These are phyloP conservation scores for Diceros bicornis DNA, from an alignment of 2,797 vertebrate genomes.

Conservation along the genomic window DNA sequence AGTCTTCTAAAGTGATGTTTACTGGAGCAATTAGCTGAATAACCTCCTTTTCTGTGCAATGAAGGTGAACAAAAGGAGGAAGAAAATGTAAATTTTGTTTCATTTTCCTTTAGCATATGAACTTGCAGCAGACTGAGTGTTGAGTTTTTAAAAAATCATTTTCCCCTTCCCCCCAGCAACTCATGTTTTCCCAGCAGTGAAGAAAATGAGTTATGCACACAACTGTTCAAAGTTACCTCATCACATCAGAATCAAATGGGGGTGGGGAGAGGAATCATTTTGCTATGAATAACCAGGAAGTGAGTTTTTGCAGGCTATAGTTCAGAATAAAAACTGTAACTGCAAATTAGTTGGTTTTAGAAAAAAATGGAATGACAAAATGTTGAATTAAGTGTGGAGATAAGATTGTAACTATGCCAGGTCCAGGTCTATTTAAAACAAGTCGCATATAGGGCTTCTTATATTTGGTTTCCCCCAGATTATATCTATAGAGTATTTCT, in stretches of 20 bases:
- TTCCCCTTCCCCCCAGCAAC: conserved; percentile 55
- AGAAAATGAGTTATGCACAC: conserved; percentile 84
- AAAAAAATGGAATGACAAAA: conserved; percentile 70
- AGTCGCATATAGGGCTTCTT: conserved; percentile 56
- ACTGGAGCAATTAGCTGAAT: conserved; percentile 10
- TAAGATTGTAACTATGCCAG: conserved; percentile 56
- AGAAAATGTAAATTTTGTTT: conserved; percentile 56
- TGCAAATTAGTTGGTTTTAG: conserved; percentile 73
- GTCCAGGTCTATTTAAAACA: conserved; percentile 74
- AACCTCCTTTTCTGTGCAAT: conserved; percentile 35
- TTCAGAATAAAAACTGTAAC: conserved; percentile 66
- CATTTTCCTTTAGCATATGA: conserved; percentile 68
- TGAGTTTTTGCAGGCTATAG: conserved; percentile 64
- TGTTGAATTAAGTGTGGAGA: conserved; percentile 58
- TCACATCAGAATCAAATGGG: conserved; percentile 77
- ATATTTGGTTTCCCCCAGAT: conserved; percentile 52
- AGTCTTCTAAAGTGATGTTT: neutral
- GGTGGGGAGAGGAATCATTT: conserved; percentile 70
- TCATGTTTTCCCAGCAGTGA: conserved; percentile 79
- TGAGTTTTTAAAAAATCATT: neutral
- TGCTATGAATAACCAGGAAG: conserved; percentile 78
- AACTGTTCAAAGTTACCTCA: conserved; percentile 82
- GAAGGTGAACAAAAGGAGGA: neutral
- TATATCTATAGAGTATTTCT: conserved; percentile 68
- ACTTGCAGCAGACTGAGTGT: neutral